Evolutionary conservation across 2,888 invertebrate species (phyloP).

Genomic region (Diarsia mendica): DNA sequence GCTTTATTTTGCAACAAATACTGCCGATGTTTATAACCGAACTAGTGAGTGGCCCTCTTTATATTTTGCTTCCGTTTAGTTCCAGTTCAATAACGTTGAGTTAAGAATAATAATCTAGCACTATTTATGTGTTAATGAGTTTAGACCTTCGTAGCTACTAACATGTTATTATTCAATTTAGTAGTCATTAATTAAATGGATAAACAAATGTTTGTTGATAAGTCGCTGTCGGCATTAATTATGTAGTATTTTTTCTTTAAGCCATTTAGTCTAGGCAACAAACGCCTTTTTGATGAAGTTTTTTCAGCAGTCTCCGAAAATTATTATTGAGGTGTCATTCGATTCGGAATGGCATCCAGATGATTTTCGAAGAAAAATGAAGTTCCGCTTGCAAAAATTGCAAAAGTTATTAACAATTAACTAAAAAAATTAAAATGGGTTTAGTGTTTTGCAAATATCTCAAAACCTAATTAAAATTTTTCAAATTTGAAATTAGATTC

Average conservation of each 20-base stretch:
- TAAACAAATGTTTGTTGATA: slow-evolving; percentile 30
- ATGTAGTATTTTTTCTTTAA: slow-evolving; percentile 10
- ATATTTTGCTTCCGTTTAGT: slow-evolving; percentile 23
- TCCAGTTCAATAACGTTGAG: slow-evolving; percentile 11
- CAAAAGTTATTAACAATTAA: no score
- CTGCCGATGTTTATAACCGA: background rate
- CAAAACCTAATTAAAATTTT: no score
- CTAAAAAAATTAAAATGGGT: no score
- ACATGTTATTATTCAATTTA: slow-evolving; percentile 26
- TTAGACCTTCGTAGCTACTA: slow-evolving; percentile 12
- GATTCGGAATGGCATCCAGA: no score
- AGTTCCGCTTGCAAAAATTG: no score
- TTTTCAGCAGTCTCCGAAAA: no score
- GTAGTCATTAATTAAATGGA: slow-evolving; percentile 17
- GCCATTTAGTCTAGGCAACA: no score
- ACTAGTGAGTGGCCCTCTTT: background rate
- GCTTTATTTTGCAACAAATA: background rate
- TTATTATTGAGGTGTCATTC: no score
- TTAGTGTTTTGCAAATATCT: no score
- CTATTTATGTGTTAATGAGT: slow-evolving; percentile 10
- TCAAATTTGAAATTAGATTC: no score
- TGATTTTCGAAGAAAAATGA: no score
- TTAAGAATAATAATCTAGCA: background rate
- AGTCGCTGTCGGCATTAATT: slow-evolving; percentile 1
- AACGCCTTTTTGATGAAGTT: no score